A percentile compares a stretch with the other conserved stretches of the same genome.
phyloP scores from a whole-genome alignment of 2,888 invertebrate genomes.

The Gymnocheta viridis region DNA sequence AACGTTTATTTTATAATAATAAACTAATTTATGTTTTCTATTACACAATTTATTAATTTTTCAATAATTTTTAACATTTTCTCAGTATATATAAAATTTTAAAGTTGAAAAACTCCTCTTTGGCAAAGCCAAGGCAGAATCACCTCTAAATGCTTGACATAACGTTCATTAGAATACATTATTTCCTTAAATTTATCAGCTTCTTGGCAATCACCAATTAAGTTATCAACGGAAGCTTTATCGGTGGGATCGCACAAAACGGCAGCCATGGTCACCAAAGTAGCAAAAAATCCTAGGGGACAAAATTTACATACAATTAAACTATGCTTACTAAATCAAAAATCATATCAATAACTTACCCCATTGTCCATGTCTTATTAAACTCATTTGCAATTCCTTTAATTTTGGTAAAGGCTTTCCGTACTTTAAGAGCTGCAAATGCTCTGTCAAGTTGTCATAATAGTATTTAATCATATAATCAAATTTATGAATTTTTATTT shows the following conservation, averaged over 20 bases:
- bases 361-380: slow-evolving; percentile 75
- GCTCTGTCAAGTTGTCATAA: slow-evolving; percentile 74
- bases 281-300: slow-evolving; percentile 72
- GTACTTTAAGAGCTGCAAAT: slow-evolving; percentile 75
- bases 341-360: slow-evolving; percentile 70
- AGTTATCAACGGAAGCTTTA: slow-evolving; percentile 73
- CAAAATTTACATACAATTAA: neutral
- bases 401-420: slow-evolving; percentile 74
- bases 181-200: slow-evolving; percentile 72
- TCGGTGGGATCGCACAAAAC: slow-evolving; percentile 75
- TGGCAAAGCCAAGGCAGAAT: slow-evolving; percentile 77
- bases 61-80: too few species aligned
- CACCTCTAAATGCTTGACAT: slow-evolving; percentile 73
- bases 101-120: slow-evolving; percentile 73
- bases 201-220: slow-evolving; percentile 72
- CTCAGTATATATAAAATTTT: too few species aligned
- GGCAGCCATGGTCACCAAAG: slow-evolving; percentile 71
- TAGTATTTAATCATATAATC: slow-evolving; percentile 78
- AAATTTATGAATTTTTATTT: slow-evolving; percentile 75
- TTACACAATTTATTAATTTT: too few species aligned
- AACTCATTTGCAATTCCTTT: slow-evolving; percentile 74
- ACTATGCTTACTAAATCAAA: neutral
- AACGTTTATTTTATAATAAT: too few species aligned
- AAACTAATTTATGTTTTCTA: too few species aligned
- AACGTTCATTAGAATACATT: slow-evolving; percentile 72